Percentiles rank a stretch among this genome's conserved stretches.
Evolutionary conservation across 2,113 vertebrate species (phyloP).

Genomic region (Sinocyclocheilus maitianheensis): DNA sequence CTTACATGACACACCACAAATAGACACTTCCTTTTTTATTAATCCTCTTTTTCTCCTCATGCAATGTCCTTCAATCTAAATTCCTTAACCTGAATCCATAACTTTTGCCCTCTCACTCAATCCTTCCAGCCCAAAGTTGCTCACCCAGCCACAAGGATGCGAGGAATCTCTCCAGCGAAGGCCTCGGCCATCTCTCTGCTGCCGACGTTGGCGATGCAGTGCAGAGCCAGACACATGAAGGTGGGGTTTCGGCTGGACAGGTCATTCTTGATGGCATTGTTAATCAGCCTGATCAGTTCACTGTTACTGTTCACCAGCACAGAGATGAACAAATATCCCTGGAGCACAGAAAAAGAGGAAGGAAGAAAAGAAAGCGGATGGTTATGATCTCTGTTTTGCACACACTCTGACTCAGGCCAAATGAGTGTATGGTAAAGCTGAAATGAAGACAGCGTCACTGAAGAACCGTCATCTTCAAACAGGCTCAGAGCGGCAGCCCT

Average conservation of each 20-base stretch:
- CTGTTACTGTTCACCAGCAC: constrained; percentile 94
- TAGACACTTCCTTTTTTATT: constrained; percentile 1
- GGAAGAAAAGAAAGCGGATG: not conserved
- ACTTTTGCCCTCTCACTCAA: not conserved
- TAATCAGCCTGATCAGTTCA: constrained; percentile 91
- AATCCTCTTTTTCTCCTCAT: not conserved
- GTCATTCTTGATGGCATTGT: constrained; percentile 94
- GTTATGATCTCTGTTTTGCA: not conserved
- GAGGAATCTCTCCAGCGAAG: constrained; percentile 89
- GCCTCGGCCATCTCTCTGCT: constrained; percentile 95
- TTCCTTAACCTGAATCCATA: not conserved
- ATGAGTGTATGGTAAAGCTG: not conserved
- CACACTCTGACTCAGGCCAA: not conserved
- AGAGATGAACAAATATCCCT: constrained; percentile 94
- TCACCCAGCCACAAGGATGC: constrained; percentile 91
- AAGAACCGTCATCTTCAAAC: constrained; percentile 36
- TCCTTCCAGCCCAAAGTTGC: constrained; percentile 35
- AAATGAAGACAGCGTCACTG: constrained; percentile 13
- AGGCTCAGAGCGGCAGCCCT: not conserved
- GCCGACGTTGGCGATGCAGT: constrained; percentile 93
- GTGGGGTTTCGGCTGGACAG: constrained; percentile 93
- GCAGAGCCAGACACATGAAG: constrained; percentile 94
- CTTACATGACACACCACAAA: not conserved
- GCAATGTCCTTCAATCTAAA: not conserved
- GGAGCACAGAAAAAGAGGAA: constrained; percentile 19